Evolutionary conservation across 2,888 invertebrate genomes (phyloP), one percentile per base, ranked within the genome.

Genomic region (Herminia tarsipennalis): DNA sequence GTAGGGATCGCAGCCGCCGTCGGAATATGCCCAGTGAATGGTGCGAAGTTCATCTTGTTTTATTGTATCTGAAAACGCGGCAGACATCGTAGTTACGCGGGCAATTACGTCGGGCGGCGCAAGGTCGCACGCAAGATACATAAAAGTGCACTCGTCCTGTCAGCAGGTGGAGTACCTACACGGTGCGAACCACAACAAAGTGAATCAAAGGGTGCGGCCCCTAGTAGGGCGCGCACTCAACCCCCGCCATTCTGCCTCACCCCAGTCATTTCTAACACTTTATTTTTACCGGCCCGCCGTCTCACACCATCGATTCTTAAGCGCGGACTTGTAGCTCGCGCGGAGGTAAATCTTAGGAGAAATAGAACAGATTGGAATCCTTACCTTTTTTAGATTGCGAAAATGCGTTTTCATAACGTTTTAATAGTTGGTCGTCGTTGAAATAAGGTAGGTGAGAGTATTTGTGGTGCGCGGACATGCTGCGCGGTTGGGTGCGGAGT

Each of bases 21-120:
- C 74, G 95, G 95, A 80, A 95, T 96, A 86, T 94, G 96, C 70
- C 95, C 94, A 70, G 95, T 95, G 83, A 96, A 97, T 62, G 96
- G 96, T 73, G 96, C 94, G 91, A 97, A 97, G 92, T 97, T 97
- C 97, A 97, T 97, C 76, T 54, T 66, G 49, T 50, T 41, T 66
- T 70, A 76, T 43, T 48, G 46, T 40, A 66, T 65, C 78, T 80
- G 77, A 57, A 78, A 80, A 36, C 52, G 66, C 65, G 66, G 44
- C 50, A 62, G 41, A 65, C 76, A 75, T 78, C 46, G 59, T 58
- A 21, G 34, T 53, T 50, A 47, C 25, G 35, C 37, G 37, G 38
- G 37, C 34, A 34, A 6, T 66, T 67, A 57, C 46, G 56, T 55
- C 29, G 44, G 41, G 30, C 12, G 25, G 29, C 25, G 44, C 58